Conservation (phyloP, 2,113 vertebrate species). For the Istiophorus platypterus region DNA sequence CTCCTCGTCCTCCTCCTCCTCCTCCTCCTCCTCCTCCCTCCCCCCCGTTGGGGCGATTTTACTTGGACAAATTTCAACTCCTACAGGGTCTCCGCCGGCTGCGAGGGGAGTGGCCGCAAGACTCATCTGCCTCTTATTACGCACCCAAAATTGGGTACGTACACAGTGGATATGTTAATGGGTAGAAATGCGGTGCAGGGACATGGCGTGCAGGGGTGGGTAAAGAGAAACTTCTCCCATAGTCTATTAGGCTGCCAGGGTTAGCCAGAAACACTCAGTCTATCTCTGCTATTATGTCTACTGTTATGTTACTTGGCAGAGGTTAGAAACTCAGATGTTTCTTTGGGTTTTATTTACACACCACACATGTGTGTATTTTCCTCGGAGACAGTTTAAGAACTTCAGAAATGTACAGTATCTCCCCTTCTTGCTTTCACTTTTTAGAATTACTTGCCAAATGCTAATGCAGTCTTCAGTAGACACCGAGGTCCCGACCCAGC, state of each 20-base stretch:
- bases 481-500: constrained; percentile 40
- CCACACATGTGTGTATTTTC: constrained; percentile 62
- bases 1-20: no score
- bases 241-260: constrained; percentile 26
- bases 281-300: constrained; percentile 62
- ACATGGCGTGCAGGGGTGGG: constrained; percentile 62
- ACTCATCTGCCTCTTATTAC: constrained; percentile 94
- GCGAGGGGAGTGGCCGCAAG: constrained; percentile 79
- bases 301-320: constrained; percentile 59
- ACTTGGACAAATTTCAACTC: constrained; percentile 94
- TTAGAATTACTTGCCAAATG: constrained; percentile 50
- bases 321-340: constrained; percentile 50
- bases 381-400: constrained; percentile 54
- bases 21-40: no score
- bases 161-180: constrained; percentile 78
- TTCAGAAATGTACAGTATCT: constrained; percentile 62
- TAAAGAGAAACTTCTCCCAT: constrained; percentile 60
- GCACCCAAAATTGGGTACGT: constrained; percentile 76
- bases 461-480: constrained; percentile 49
- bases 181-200: constrained; percentile 63
- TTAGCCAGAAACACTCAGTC: constrained; percentile 62
- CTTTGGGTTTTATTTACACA: constrained; percentile 63
- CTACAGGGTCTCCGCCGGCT: constrained; percentile 64
- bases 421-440: constrained; percentile 54
- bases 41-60: constrained; percentile 93